phyloP scores from a whole-genome alignment of 2,113 vertebrate species.

The Shinisaurus crocodilurus region DNA sequence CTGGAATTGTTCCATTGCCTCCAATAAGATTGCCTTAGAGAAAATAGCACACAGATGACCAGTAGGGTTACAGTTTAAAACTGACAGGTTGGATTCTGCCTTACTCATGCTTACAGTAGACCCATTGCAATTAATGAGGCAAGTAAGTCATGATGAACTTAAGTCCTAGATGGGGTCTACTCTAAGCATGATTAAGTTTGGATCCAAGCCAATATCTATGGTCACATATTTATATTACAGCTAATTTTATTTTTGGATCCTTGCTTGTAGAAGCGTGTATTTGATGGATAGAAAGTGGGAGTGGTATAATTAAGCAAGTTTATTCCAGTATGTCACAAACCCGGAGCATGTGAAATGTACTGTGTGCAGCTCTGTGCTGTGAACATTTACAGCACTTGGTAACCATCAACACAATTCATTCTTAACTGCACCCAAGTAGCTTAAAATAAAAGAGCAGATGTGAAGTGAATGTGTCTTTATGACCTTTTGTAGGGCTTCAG shows the following conservation, averaged over 20 bases:
- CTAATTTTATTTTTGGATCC: background rate
- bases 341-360: rapidly evolving
- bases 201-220: background rate
- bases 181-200: no score
- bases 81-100: no score
- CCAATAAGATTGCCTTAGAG: background rate
- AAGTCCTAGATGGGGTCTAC: no score
- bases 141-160: no score
- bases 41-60: background rate
- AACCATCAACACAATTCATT: background rate
- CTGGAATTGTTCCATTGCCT: background rate
- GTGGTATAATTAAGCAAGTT: background rate
- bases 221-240: background rate
- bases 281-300: background rate
- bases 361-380: background rate
- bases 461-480: background rate
- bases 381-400: background rate
- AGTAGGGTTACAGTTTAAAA: no score
- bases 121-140: no score
- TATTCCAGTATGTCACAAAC: background rate
- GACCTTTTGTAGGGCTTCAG: background rate
- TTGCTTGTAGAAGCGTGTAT: background rate
- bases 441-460: background rate
- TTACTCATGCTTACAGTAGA: no score
- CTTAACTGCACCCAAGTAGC: background rate